phyloP scores from a whole-genome alignment of 2,113 vertebrate species.

The Rhinolophus sinicus region DNA sequence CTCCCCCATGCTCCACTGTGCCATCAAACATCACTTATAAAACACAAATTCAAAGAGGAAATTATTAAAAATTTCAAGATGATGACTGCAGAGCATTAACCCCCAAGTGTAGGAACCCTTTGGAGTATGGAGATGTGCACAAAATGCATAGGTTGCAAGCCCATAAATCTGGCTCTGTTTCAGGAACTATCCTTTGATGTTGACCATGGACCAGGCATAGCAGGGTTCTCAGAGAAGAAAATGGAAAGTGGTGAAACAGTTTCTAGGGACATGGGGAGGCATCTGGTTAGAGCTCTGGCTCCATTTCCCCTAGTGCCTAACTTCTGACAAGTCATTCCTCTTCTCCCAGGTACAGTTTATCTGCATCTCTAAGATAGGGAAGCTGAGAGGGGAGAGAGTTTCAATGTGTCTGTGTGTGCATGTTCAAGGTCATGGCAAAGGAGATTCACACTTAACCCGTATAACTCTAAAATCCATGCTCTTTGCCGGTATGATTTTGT shows the following conservation, averaged over 20 bases:
- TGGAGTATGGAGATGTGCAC: background rate
- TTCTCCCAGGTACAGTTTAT: background rate
- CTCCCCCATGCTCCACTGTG: background rate
- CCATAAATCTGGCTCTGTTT: background rate
- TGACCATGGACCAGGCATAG: background rate
- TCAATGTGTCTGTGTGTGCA: background rate
- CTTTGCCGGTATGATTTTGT: background rate
- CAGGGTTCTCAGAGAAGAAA: background rate
- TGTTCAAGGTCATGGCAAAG: background rate
- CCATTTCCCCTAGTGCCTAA: background rate
- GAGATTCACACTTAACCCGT: background rate
- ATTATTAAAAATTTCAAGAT: constrained; percentile 10
- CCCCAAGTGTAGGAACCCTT: background rate
- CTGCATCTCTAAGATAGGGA: background rate
- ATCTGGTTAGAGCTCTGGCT: background rate
- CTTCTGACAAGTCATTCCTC: background rate
- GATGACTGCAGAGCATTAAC: background rate
- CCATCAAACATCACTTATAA: background rate
- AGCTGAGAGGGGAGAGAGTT: background rate
- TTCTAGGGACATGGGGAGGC: background rate
- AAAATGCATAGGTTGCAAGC: background rate
- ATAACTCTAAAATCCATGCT: background rate
- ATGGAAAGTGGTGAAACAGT: background rate
- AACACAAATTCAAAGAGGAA: background rate
- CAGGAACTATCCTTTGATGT: background rate